phyloP scores from a whole-genome alignment of 2,888 invertebrate species.

The Resseliella maxima region DNA sequence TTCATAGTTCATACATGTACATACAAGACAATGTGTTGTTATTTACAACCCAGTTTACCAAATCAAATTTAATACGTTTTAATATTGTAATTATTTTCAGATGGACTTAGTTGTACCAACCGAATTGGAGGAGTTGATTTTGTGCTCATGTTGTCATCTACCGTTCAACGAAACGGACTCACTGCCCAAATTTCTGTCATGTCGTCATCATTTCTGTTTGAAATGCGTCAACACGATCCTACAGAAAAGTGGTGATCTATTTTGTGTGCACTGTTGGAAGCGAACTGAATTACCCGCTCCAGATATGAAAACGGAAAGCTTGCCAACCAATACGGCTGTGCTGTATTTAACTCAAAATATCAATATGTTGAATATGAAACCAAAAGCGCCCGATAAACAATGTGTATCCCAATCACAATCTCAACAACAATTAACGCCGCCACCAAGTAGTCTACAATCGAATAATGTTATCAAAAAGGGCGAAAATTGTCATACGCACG shows the following conservation, averaged over 20 bases:
- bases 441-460: constrained; percentile 58
- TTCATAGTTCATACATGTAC: not conserved
- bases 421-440: constrained; percentile 58
- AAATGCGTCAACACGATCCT: constrained; percentile 78
- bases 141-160: constrained; percentile 81
- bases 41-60: no score
- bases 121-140: constrained; percentile 79
- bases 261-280: constrained; percentile 81
- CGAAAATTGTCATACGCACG: constrained; percentile 78
- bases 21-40: not conserved
- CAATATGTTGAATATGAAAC: constrained; percentile 70
- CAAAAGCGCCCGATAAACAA: constrained; percentile 66
- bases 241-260: constrained; percentile 75
- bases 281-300: constrained; percentile 74
- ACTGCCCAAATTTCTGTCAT: constrained; percentile 78
- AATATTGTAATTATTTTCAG: constrained; percentile 61
- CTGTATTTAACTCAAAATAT: constrained; percentile 76
- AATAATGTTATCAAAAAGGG: constrained; percentile 60
- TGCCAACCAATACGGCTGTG: constrained; percentile 77
- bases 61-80: not conserved
- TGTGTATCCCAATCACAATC: constrained; percentile 57
- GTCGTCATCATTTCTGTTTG: constrained; percentile 82
- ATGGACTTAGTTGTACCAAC: constrained; percentile 74
- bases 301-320: constrained; percentile 74
- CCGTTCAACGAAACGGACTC: constrained; percentile 80